These are phyloP conservation scores for Diceros bicornis DNA, from an alignment of 2,797 vertebrate species.

Conservation along the genomic window DNA sequence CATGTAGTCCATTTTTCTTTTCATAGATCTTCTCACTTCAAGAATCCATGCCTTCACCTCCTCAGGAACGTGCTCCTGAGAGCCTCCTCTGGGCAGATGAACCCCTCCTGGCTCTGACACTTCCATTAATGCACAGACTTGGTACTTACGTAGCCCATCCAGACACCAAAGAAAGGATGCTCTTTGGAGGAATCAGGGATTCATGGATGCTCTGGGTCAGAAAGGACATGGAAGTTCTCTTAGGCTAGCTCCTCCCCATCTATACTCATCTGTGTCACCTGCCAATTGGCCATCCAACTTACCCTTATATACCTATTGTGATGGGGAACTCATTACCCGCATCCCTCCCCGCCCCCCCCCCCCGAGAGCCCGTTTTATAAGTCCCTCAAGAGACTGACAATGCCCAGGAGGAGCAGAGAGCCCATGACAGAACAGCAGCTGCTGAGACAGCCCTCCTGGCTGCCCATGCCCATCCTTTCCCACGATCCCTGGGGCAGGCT, in stretches of 20 bases:
- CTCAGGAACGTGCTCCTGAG: neutral
- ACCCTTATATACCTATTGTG: neutral
- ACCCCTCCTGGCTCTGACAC: neutral
- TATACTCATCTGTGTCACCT: neutral
- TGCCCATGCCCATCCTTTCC: fast-evolving
- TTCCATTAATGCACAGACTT: neutral
- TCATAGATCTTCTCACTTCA: neutral
- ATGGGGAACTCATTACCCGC: neutral
- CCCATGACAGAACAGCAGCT: fast-evolving
- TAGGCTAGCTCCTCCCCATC: neutral
- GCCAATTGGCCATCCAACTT: neutral
- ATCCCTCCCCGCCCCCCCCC: too few species aligned
- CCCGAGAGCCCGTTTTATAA: neutral
- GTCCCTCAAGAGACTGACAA: neutral
- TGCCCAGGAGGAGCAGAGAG: neutral
- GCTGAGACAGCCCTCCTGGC: too few species aligned
- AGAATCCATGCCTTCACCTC: neutral
- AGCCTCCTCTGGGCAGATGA: neutral
- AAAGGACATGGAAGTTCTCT: neutral
- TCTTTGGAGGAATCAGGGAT: neutral
- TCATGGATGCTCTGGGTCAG: neutral
- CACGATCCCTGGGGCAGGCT: fast-evolving
- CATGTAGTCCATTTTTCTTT: neutral
- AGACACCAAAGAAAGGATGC: neutral
- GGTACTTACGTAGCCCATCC: neutral